Conservation (phyloP, 1,140 invertebrate species). For the Oscheius sp. region DNA sequence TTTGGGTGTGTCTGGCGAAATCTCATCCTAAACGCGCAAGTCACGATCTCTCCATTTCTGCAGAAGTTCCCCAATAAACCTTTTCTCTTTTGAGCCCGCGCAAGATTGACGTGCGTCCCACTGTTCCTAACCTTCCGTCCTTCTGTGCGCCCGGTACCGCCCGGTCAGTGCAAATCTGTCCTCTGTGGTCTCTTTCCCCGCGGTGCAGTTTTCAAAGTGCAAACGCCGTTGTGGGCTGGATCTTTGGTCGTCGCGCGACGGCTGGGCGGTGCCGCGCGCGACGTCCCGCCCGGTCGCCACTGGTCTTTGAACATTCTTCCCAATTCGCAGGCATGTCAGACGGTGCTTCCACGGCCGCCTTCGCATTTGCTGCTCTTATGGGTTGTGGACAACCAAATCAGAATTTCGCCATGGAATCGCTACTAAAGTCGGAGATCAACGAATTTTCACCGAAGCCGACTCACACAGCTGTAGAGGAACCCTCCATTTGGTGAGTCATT, state of each 20-base stretch:
- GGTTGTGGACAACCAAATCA: background rate
- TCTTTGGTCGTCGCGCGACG: background rate
- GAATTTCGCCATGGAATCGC: conserved; percentile 23
- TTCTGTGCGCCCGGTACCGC: no score
- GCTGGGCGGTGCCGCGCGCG: background rate
- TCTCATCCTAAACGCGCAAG: no score
- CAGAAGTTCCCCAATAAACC: background rate
- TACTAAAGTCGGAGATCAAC: conserved; percentile 23
- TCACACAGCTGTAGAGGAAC: conserved; percentile 6
- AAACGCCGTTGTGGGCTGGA: background rate
- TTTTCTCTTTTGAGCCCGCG: background rate
- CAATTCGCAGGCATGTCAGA: conserved; percentile 7
- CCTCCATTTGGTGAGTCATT: conserved; percentile 27
- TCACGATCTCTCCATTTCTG: background rate
- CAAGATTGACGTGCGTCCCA: no score
- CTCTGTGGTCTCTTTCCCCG: no score
- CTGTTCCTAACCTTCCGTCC: no score
- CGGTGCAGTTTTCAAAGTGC: conserved; percentile 6
- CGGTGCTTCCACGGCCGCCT: conserved; percentile 4
- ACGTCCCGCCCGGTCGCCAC: background rate
- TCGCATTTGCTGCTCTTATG: conserved; percentile 16
- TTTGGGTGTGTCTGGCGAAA: background rate
- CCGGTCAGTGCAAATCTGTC: no score
- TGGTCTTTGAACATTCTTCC: conserved; percentile 8
- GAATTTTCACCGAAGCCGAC: conserved; percentile 10